Evolutionary conservation across 2,797 vertebrate species (phyloP).

Genomic region (Thamnophis elegans): DNA sequence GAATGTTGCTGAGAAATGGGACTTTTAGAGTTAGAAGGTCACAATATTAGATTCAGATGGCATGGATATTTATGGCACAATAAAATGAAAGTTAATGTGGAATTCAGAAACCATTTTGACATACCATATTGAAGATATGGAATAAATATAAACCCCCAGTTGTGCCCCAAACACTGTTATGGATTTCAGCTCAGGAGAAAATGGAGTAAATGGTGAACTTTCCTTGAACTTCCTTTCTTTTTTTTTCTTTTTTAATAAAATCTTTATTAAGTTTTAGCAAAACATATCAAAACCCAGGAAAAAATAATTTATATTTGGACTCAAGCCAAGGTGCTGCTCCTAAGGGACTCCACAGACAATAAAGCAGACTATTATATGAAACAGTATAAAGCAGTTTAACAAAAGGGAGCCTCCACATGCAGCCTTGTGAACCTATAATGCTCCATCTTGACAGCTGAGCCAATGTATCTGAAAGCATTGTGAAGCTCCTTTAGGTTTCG

Average conservation of each 20-base stretch:
- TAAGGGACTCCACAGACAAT: neutral
- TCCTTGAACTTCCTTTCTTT: neutral
- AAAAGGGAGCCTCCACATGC: neutral
- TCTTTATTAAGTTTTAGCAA: neutral
- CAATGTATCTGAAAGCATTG: neutral
- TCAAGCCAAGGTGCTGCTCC: neutral
- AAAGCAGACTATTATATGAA: neutral
- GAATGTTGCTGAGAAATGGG: neutral
- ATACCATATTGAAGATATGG: neutral
- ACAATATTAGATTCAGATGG: neutral
- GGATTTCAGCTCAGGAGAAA: neutral
- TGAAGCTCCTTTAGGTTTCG: neutral
- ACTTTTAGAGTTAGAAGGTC: neutral
- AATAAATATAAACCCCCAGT: neutral
- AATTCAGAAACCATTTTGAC: neutral
- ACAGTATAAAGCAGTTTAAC: neutral
- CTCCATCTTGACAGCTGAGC: neutral
- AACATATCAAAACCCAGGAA: neutral
- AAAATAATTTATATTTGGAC: neutral
- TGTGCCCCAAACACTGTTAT: neutral
- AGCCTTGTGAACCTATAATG: neutral
- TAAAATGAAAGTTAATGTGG: neutral
- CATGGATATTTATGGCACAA: neutral
- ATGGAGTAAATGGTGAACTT: neutral
- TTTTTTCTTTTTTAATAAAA: neutral